Evolutionary conservation across 2,797 vertebrate genomes (phyloP), one percentile per base, ranked within the genome.

Genomic region (Leptoclinus maculatus): DNA sequence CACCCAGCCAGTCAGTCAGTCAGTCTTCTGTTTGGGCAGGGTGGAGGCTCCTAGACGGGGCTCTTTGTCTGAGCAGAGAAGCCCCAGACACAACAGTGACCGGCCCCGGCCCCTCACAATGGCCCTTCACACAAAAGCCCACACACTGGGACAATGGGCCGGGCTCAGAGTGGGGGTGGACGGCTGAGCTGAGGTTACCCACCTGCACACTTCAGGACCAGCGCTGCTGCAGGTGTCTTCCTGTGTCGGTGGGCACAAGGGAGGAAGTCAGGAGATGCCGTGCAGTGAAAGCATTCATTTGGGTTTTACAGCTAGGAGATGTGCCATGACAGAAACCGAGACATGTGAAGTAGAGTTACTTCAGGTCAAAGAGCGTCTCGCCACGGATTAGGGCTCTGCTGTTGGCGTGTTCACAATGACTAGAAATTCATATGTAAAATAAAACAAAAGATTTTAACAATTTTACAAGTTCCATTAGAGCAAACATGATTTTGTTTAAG

Each of bases 51-150:
- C 82, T 87, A 90, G 91, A 93, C 88, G 64, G 64, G 82, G 72
- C 70, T 79, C 86, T 95, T 95, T 95, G 94, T 95, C 89, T 93
- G 83, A 62, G 73, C 88, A 86, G 86, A 82, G 85, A 84, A 91
- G 91, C 84, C 90, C 92, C 93, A 95, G 95, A 95, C 95, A 95
- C 94, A 95, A 96, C 95, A 95, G 92, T 91, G 87, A 82, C 73
- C 82, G 54, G 91, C 83, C 87, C 77, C 38, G 82, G 90, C 86
- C 85, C 84, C 91, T 90, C 91, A 94, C 92, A 92, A 94, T 93
- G 87, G 91, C 81, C 75, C 66, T 87, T 67, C 74, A 83, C 85
- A 94, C 91, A 94, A 94, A 94, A 89, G 82, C 87, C 87, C 90
- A 93, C 92, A 93, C 89, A 93, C 86, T 82, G 82, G 91, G 88